Evolutionary conservation across 1,140 invertebrate genomes (phyloP).

Genomic region (Drosophila ohnishii): DNA sequence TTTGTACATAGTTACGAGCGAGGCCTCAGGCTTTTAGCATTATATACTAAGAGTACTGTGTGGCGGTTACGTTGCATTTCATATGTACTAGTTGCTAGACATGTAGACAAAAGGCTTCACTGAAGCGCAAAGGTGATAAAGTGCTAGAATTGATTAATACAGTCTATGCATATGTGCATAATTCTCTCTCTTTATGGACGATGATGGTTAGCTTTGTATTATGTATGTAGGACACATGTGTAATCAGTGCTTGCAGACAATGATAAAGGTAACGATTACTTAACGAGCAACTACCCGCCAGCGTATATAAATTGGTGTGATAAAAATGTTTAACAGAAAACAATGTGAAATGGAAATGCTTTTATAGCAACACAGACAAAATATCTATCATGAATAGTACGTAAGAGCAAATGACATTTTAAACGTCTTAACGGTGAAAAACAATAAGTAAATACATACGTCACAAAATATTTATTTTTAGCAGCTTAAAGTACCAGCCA

Average conservation of each 20-base stretch:
- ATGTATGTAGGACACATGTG: neutral
- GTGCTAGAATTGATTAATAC: constrained; percentile 32
- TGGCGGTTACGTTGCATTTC: constrained; percentile 67
- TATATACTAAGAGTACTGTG: constrained; percentile 53
- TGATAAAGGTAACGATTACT: constrained; percentile 47
- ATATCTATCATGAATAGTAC: constrained; percentile 24
- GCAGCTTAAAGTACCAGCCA: constrained; percentile 20
- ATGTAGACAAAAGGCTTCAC: constrained; percentile 70
- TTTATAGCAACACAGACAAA: constrained; percentile 52
- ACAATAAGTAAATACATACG: constrained; percentile 21
- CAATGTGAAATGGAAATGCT: constrained; percentile 53
- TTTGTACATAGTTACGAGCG: constrained; percentile 26
- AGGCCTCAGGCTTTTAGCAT: constrained; percentile 31
- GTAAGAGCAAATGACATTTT: constrained; percentile 40
- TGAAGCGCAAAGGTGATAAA: constrained; percentile 78
- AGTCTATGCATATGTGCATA: constrained; percentile 5
- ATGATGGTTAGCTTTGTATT: constrained; percentile 37
- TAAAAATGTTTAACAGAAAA: constrained; percentile 72
- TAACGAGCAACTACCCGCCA: constrained; percentile 77
- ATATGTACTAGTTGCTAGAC: constrained; percentile 49
- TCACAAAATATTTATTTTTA: constrained; percentile 34
- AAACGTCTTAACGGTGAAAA: constrained; percentile 39
- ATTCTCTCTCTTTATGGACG: constrained; percentile 3
- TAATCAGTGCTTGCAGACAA: constrained; percentile 28
- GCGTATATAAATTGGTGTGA: constrained; percentile 79